phyloP scores from a whole-genome alignment of 2,797 vertebrate species.

The Agapornis canus region DNA sequence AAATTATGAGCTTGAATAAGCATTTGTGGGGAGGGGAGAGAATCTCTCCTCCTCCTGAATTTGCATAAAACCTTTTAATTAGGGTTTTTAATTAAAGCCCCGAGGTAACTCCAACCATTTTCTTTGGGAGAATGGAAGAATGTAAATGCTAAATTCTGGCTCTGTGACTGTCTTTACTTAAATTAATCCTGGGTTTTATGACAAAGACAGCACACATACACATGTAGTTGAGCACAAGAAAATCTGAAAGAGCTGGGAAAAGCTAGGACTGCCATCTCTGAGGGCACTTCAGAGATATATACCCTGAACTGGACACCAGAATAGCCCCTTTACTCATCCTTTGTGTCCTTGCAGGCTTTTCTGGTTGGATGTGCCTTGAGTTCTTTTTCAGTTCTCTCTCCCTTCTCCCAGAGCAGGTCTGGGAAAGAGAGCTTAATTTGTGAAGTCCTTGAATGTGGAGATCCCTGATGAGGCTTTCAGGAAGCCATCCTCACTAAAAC shows the following conservation, averaged over 20 bases:
- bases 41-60: neutral
- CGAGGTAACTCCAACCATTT: neutral
- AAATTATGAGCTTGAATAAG: neutral
- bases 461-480: neutral
- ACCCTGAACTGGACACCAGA: neutral
- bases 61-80: conserved; percentile 17
- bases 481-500: neutral
- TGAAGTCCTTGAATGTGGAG: neutral
- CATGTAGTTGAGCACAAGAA: neutral
- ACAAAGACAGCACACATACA: neutral
- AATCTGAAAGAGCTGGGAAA: neutral
- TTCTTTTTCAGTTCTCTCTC: neutral
- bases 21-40: neutral
- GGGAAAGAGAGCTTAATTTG: neutral
- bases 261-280: neutral
- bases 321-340: neutral
- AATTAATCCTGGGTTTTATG: neutral
- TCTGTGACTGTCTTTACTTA: neutral
- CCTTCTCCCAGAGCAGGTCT: neutral
- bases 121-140: neutral
- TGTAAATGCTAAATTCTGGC: neutral
- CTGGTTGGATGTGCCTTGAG: neutral
- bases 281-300: neutral
- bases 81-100: neutral
- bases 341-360: neutral